A percentile compares a stretch with the other conserved stretches of the same genome.
These are phyloP conservation scores for Desmodus rotundus DNA, from an alignment of 2,113 vertebrate genomes.

Conservation along the genomic window DNA sequence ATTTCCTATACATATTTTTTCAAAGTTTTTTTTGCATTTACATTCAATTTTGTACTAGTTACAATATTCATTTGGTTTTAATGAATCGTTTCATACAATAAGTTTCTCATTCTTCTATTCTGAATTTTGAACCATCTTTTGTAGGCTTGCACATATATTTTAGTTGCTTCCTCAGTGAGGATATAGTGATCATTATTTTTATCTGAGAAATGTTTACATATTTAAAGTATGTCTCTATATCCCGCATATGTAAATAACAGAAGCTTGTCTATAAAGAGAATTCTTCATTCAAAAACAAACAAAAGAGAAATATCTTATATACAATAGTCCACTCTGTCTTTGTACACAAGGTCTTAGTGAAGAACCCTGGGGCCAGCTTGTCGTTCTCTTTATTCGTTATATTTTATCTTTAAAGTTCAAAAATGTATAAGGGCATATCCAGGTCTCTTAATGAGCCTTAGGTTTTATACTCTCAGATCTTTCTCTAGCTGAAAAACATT, in stretches of 20 bases:
- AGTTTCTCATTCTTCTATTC: background rate
- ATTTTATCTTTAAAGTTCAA: conserved; percentile 40
- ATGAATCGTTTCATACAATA: background rate
- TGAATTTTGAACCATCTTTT: conserved; percentile 15
- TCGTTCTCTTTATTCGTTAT: background rate
- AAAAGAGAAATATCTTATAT: background rate
- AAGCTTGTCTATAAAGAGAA: background rate
- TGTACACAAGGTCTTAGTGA: background rate
- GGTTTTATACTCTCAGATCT: conserved; percentile 1
- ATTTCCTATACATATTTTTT: background rate
- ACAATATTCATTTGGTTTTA: background rate
- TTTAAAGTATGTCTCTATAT: background rate
- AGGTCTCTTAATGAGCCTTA: background rate
- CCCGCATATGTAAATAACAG: background rate
- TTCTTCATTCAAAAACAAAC: background rate
- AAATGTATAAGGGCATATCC: background rate
- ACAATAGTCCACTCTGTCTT: background rate
- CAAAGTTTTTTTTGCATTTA: background rate
- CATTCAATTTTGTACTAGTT: background rate
- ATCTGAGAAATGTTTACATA: background rate
- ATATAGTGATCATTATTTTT: background rate
- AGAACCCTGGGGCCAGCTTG: background rate
- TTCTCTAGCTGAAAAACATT: background rate
- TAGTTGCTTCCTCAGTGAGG: background rate
- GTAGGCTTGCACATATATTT: background rate